Conservation (phyloP, 2,113 vertebrate species). For the Mormyrus lacerda region DNA sequence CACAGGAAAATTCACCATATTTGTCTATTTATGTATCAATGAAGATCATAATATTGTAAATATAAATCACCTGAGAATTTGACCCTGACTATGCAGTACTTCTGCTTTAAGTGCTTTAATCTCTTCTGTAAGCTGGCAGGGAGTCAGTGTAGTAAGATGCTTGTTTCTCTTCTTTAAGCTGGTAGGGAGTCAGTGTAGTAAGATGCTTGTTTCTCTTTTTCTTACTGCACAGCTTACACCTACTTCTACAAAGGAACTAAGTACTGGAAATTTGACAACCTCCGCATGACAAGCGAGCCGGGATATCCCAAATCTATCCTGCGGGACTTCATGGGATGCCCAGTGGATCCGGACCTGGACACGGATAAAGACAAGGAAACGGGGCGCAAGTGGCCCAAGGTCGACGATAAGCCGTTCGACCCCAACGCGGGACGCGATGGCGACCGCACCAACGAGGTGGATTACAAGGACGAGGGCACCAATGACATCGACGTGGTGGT, state of each 20-base stretch:
- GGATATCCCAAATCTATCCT: constrained; percentile 95
- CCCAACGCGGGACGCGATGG: constrained; percentile 50
- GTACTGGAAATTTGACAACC: constrained; percentile 98
- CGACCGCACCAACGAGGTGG: constrained; percentile 35
- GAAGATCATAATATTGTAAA: not conserved
- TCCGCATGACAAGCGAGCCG: constrained; percentile 84
- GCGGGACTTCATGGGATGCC: constrained; percentile 93
- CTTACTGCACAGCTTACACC: constrained; percentile 69
- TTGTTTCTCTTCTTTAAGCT: not conserved
- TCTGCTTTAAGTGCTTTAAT: not conserved
- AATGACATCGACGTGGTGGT: constrained; percentile 82
- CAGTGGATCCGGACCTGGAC: constrained; percentile 54
- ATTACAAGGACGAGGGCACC: constrained; percentile 41
- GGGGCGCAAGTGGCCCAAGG: constrained; percentile 64
- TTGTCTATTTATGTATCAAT: not conserved
- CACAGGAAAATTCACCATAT: not conserved
- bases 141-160: not conserved
- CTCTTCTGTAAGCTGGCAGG: not conserved
- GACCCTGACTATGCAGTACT: not conserved
- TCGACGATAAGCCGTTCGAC: constrained; percentile 71
- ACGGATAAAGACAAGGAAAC: constrained; percentile 48
- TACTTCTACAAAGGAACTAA: constrained; percentile 91
- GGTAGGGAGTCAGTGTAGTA: not conserved
- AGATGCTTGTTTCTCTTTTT: not conserved
- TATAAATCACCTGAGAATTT: not conserved